These are phyloP conservation scores for Acanthosepion esculentum DNA, from an alignment of 2,888 invertebrate genomes.

Conservation along the genomic window DNA sequence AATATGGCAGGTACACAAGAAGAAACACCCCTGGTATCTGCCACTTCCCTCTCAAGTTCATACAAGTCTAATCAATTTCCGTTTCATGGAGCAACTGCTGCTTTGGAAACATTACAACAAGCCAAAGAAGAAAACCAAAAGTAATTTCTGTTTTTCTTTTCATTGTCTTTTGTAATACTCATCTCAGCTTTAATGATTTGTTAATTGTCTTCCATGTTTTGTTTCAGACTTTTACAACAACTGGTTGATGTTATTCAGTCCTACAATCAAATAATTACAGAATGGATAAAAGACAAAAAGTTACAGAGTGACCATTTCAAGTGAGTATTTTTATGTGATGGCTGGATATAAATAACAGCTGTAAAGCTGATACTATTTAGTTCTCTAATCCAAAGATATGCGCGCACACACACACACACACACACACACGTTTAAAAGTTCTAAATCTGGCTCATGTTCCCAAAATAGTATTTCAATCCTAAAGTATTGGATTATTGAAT, in stretches of 20 bases:
- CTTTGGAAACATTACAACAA: slow-evolving; percentile 62
- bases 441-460: too few species aligned
- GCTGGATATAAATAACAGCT: too few species aligned
- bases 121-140: slow-evolving; percentile 68
- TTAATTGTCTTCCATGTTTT: not conserved
- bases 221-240: slow-evolving; percentile 82
- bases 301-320: slow-evolving; percentile 79
- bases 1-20: slow-evolving; percentile 81
- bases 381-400: too few species aligned
- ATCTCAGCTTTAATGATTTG: not conserved
- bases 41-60: slow-evolving; percentile 78
- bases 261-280: slow-evolving; percentile 83
- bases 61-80: slow-evolving; percentile 56
- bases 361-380: too few species aligned
- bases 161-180: not conserved
- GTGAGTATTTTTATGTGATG: slow-evolving; percentile 54
- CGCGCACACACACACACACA: too few species aligned
- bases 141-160: slow-evolving; percentile 50
- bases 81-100: slow-evolving; percentile 57
- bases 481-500: too few species aligned
- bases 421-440: too few species aligned
- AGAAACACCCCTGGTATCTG: slow-evolving; percentile 80
- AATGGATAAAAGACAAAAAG: slow-evolving; percentile 83
- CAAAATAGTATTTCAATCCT: too few species aligned
- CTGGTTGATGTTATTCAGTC: slow-evolving; percentile 85